These are phyloP conservation scores for Circaetus cinerascens DNA, from an alignment of 2,113 vertebrate species.

Conservation along the genomic window DNA sequence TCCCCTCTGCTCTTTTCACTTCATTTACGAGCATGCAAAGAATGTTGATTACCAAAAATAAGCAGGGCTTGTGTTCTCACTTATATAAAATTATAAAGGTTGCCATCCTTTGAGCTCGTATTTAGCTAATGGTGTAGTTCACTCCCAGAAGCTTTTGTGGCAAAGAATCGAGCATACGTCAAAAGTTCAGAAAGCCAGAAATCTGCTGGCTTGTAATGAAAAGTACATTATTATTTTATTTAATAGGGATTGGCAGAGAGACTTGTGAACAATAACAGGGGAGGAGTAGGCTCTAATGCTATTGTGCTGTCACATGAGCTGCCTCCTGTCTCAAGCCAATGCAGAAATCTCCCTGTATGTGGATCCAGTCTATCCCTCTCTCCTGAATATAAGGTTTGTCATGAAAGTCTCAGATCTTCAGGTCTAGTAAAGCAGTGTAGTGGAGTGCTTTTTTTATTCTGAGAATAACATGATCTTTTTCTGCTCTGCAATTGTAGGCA, in stretches of 20 bases:
- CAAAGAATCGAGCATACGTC: background rate
- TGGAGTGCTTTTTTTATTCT: background rate
- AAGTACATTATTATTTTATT: slow-evolving; percentile 11
- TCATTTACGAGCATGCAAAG: background rate
- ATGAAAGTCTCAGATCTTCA: background rate
- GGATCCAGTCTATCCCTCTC: background rate
- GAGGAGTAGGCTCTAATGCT: background rate
- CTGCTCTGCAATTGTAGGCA: background rate
- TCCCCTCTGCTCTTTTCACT: background rate
- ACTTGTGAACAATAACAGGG: background rate
- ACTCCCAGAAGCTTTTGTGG: background rate
- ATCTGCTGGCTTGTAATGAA: background rate
- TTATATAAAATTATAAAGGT: background rate
- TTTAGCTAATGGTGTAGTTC: background rate
- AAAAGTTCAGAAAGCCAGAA: slow-evolving; percentile 4
- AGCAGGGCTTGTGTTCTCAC: background rate
- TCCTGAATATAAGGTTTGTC: background rate
- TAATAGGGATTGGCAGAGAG: background rate
- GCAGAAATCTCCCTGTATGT: background rate
- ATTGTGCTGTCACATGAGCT: background rate
- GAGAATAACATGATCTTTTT: background rate
- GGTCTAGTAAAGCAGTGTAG: background rate
- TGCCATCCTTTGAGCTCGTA: background rate
- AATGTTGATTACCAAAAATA: background rate
- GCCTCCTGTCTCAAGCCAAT: background rate